Evolutionary conservation across 2,113 vertebrate species (phyloP).

Genomic region (Sprattus sprattus): DNA sequence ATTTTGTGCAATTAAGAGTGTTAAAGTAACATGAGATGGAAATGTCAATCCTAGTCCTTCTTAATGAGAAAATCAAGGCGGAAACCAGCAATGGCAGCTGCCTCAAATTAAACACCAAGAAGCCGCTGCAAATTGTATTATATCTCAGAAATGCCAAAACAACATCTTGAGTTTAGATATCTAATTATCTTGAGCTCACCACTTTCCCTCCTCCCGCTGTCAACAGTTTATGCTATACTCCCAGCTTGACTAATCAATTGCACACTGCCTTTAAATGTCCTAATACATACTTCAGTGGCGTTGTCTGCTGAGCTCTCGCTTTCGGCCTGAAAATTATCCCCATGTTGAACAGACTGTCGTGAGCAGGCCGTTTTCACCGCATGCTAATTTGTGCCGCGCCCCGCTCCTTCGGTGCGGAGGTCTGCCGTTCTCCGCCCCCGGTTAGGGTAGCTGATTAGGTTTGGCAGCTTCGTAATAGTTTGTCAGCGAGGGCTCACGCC

Average conservation of each 20-base stretch:
- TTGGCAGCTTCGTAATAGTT: conserved; percentile 76
- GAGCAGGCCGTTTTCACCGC: background rate
- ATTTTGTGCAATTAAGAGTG: conserved; percentile 18
- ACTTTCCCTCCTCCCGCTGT: background rate
- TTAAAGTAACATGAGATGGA: background rate
- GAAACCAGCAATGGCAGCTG: conserved; percentile 27
- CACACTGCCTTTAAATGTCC: conserved; percentile 14
- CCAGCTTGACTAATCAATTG: conserved; percentile 22
- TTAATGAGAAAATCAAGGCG: conserved; percentile 11
- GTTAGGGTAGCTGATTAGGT: conserved; percentile 64
- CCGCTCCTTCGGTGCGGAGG: background rate
- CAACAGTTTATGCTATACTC: background rate
- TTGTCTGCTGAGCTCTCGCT: background rate
- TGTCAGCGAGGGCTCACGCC: conserved; percentile 74
- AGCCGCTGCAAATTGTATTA: conserved; percentile 1
- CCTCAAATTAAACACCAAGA: conserved; percentile 24
- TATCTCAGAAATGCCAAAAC: conserved; percentile 19
- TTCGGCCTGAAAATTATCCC: background rate
- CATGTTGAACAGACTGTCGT: background rate
- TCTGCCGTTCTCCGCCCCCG: background rate
- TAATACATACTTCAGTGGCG: background rate
- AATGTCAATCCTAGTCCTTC: conserved; percentile 15
- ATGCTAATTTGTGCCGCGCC: background rate
- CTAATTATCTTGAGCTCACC: background rate
- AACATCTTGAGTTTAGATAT: conserved; percentile 23